Evolutionary conservation across 2,797 vertebrate genomes (phyloP), one percentile per base, ranked within the genome.

Genomic region (Percopsis omiscomaycus): DNA sequence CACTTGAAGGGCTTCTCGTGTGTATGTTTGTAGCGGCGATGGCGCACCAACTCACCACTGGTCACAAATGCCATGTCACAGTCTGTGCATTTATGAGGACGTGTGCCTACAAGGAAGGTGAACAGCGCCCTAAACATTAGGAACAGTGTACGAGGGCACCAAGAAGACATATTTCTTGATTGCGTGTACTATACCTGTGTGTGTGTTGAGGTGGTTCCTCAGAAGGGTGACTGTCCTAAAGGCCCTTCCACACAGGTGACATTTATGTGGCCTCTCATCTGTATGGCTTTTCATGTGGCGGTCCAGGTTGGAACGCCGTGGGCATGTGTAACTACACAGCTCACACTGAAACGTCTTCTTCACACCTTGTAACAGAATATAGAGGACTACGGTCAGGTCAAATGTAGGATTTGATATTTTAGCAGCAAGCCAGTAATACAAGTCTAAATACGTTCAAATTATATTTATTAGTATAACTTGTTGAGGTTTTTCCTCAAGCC

Each of bases 21-120:
- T 49, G 96, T 98, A 66, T 98, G 96, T 90, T 98, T 98, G 88
- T 98, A 98, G 84, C 96, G 95, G 62, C 96, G 94, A 88, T 98
- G 96, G 69, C 96, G 93, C 79, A 98, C 96, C 89, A 98, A 89
- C 85, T 98, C 96, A 15, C 96, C 96, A 13, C 96, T 98, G 66
- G 96, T 98, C 81, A 98, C 96, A 80, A 98, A 98, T 61, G 96
- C 96, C 96, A 98, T 98, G 87, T 98, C 96, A 55, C 96, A 98
- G 72, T 98, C 96, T 59, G 92, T 92, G 86, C 96, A 98, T 91
- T 98, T 98, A 81, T 98, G 96, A 85, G 96, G 96, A 73, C 96
- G 92, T 80, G 96, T 98, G 88, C 96, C 96, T 98, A 60, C 42
- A 0, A 72, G 53, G 52, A 64, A 55, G 47, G 0, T 0, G 0